Base-by-base conservation (phyloP, 1,140 invertebrate species). In the Coenobita brevimanus region DNA sequence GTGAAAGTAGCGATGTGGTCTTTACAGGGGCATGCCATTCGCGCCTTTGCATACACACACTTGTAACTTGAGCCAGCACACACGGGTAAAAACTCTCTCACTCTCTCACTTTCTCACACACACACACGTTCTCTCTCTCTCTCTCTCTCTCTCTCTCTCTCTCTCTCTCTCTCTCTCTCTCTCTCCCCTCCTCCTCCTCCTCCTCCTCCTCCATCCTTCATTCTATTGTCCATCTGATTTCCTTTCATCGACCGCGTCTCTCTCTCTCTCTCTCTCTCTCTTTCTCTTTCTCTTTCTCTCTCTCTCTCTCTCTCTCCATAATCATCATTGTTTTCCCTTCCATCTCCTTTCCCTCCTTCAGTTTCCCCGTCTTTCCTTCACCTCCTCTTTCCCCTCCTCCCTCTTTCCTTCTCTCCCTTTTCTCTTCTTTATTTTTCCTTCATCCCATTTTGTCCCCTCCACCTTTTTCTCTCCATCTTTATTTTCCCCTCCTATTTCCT, bases 251-350 rank as follows among this genome's bases (percentile, higher is more conserved):
- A 15, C 24, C 64, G 13, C 10, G 21, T n/a, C 21, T 0, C 0
- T 1, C 2, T 78, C 30, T 41, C 33, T 64, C 24, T 41, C 60
- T 67, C 27, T 41, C 79, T 82, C 62, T 67, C 57, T 67, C 43
- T 50, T 41, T 64, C 62, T 64, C 62, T 82, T 36, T 67, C 36
- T 78, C 41, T 78, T 36, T 64, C 62, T 67, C 57, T 81, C 62
- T 38, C 38, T 82, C 38, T 43, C 33, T 41, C 38, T 64, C 38
- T 41, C 38, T n/a, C 17, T 27, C 38, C 8, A n/a, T 46, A 3
- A 13, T 36, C 24, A n/a, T n/a, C n/a, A n/a, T n/a, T n/a, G n/a
- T n/a, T n/a, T n/a, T n/a, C 62, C 24, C 36, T 67, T 57, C 62
- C 57, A 33, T 24, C 17, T 46, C 57, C 17, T 46, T 33, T 41